Conservation (phyloP, 2,113 vertebrate species). For the Macrotis lagotis region DNA sequence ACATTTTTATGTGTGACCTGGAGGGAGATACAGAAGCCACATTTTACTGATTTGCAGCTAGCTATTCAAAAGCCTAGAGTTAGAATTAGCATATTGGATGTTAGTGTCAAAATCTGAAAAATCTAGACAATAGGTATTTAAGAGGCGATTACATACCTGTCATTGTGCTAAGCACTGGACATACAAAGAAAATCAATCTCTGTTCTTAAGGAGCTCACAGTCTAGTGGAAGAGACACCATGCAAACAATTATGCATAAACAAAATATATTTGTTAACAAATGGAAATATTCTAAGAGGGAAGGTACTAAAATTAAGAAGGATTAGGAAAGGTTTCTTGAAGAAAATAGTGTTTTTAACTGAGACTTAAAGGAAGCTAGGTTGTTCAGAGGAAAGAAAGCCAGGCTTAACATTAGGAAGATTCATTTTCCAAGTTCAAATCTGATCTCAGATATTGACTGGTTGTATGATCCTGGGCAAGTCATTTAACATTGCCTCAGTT, state of each 20-base stretch:
- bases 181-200: background rate
- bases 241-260: background rate
- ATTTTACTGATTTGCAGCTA: background rate
- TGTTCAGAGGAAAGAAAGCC: too few relatives aligned
- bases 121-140: background rate
- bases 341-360: background rate
- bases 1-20: background rate
- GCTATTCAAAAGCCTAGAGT: background rate
- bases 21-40: background rate
- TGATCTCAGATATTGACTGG: too few relatives aligned
- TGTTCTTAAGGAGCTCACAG: background rate
- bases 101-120: background rate
- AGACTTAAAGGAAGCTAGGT: background rate
- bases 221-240: background rate
- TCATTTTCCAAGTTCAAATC: too few relatives aligned
- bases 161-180: background rate
- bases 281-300: background rate
- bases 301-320: background rate
- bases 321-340: background rate
- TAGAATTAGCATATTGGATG: background rate
- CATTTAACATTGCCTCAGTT: too few relatives aligned
- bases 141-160: background rate
- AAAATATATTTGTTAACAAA: background rate
- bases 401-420: too few relatives aligned
- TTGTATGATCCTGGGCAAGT: too few relatives aligned